Base-by-base conservation (phyloP, 2,113 vertebrate species). In the Seriola dumerili region DNA sequence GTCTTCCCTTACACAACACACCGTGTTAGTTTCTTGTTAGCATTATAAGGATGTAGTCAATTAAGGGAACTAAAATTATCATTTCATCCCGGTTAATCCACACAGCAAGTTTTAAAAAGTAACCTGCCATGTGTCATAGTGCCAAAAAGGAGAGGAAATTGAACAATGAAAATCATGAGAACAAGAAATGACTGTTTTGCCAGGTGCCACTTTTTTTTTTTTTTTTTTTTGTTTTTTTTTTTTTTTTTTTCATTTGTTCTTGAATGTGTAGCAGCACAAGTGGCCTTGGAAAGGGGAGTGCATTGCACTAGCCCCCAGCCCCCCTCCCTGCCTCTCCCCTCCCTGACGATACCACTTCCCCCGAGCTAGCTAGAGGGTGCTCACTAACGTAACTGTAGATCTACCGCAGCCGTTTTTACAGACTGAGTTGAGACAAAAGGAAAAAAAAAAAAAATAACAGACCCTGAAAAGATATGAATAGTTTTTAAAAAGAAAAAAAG, bases 111-210 rank as follows among this genome's bases (percentile, higher is more conserved):
- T 74, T 76, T 75, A 65, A 73, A 82, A 80, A 48, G 32, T 79
- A 72, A 79, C 89, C 83, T 81, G 78, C 84, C 91, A 87, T 86
- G 92, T 94, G 92, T 93, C 93, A 93, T 90, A 90, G 94, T 96
- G 95, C 95, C 95, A 96, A 96, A 94, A 81, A 80, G 73, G 80
- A 89, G 79, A 85, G 88, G 92, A 93, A 93, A 91, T 85, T 83
- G 91, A 93, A 94, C 91, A 93, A 93, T 93, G 86, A 80, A 78
- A 90, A 93, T 85, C 81, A 85, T 32, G 79, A 90, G 73, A 90
- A 91, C 85, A 93, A 92, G 95, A 95, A 89, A 80, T 86, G 93
- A 97, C 96, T 96, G 96, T 95, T 97, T 93, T 92, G 42, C 91
- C 93, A 93, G 90, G 94, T 93, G 89, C 94, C 92, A 91, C 94